Percentiles rank a stretch among this genome's conserved stretches.
Conservation (phyloP, 2,797 vertebrate species). For the Hyperoplus immaculatus region DNA sequence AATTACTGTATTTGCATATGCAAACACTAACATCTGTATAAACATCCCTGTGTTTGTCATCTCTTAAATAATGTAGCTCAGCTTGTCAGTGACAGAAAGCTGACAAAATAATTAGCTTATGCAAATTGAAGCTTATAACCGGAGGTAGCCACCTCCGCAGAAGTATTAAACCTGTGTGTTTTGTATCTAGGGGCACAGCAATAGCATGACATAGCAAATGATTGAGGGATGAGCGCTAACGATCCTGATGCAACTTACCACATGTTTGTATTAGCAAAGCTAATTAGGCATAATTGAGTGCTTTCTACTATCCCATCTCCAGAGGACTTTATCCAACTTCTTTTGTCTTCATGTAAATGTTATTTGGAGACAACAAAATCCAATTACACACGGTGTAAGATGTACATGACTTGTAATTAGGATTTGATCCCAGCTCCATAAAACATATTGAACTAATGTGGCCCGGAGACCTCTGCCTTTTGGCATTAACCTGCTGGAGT, state of each 20-base stretch:
- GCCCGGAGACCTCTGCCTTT: slow-evolving; percentile 4
- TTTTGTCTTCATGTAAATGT: slow-evolving; percentile 78
- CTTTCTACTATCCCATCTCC: slow-evolving; percentile 67
- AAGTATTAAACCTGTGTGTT: slow-evolving; percentile 78
- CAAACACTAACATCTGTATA: slow-evolving; percentile 23
- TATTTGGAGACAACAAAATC: slow-evolving; percentile 76
- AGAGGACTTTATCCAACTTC: slow-evolving; percentile 73
- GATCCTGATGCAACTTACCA: slow-evolving; percentile 70
- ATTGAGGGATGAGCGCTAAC: slow-evolving; percentile 73
- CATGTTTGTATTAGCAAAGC: slow-evolving; percentile 77
- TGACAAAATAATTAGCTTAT: slow-evolving; percentile 84
- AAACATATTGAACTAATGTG: slow-evolving; percentile 23
- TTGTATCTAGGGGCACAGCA: slow-evolving; percentile 65
- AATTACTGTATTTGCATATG: slow-evolving; percentile 1
- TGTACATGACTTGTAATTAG: slow-evolving; percentile 54
- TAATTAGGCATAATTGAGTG: slow-evolving; percentile 84
- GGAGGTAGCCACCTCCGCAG: slow-evolving; percentile 52
- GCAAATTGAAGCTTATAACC: slow-evolving; percentile 77
- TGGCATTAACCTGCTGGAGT: slow-evolving; percentile 10
- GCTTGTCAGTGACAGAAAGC: slow-evolving; percentile 48
- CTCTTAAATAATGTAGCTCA: slow-evolving; percentile 46
- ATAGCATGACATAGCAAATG: slow-evolving; percentile 72
- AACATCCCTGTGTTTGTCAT: slow-evolving; percentile 40
- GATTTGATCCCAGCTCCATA: slow-evolving; percentile 40
- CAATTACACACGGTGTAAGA: slow-evolving; percentile 62